These are phyloP conservation scores for Gymnoscopelus braueri DNA, from an alignment of 2,797 vertebrate genomes.

Conservation along the genomic window DNA sequence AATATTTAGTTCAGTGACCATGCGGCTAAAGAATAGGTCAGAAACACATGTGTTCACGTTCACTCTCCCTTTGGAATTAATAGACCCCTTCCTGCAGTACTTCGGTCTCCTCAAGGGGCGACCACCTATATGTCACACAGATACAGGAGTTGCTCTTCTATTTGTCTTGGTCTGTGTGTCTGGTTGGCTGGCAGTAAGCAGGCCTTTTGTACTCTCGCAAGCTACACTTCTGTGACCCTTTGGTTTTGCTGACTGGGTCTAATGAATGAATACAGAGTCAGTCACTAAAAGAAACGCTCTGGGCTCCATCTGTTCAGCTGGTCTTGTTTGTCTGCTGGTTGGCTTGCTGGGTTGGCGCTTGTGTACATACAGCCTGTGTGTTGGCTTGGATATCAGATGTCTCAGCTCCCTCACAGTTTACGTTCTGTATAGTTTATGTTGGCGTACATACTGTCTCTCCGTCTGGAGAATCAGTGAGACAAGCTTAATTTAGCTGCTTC, in stretches of 20 bases:
- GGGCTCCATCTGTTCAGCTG: conserved; percentile 66
- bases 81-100: too few species aligned
- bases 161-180: neutral
- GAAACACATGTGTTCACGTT: too few species aligned
- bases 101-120: too few species aligned
- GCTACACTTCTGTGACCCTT: conserved; percentile 43
- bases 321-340: conserved; percentile 55
- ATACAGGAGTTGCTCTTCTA: too few species aligned
- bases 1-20: too few species aligned
- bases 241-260: conserved; percentile 58
- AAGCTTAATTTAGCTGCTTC: too few species aligned
- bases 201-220: conserved; percentile 23
- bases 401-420: neutral
- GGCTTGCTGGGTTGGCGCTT: conserved; percentile 18
- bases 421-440: conserved; percentile 4
- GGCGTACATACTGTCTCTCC: conserved; percentile 23
- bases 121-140: too few species aligned
- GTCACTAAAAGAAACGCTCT: conserved; percentile 53
- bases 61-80: too few species aligned
- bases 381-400: conserved; percentile 40
- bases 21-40: too few species aligned
- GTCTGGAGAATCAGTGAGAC: conserved; percentile 3
- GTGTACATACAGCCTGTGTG: conserved; percentile 33
- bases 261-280: conserved; percentile 63
- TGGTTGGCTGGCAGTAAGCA: conserved; percentile 21